Conservation (phyloP, 2,888 invertebrate species). For the Zaprionus bogoriensis region DNA sequence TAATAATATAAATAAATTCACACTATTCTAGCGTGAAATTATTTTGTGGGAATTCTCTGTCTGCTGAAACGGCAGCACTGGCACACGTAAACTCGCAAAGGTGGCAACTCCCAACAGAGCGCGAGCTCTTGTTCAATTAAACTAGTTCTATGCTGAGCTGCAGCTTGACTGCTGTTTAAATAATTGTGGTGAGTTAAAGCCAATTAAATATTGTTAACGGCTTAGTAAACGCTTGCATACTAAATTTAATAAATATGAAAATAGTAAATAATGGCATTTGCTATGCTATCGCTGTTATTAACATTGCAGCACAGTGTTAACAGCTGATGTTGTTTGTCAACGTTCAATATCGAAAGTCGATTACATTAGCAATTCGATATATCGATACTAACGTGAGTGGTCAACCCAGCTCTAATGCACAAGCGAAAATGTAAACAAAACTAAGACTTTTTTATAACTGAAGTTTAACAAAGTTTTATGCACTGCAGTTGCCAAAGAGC, state of each 20-base stretch:
- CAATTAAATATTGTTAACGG: too few relatives aligned
- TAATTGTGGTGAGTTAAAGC: background rate
- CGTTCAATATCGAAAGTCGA: too few relatives aligned
- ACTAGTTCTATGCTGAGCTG: slow-evolving; percentile 2
- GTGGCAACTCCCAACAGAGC: background rate
- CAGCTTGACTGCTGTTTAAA: slow-evolving; percentile 1
- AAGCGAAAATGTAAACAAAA: slow-evolving; percentile 15
- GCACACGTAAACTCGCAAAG: too few relatives aligned
- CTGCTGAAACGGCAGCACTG: too few relatives aligned
- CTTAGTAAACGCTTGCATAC: too few relatives aligned
- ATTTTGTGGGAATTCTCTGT: background rate
- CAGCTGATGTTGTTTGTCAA: background rate
- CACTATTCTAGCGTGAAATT: background rate
- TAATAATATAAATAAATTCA: background rate
- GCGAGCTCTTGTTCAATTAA: background rate
- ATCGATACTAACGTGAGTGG: too few relatives aligned
- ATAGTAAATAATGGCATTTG: background rate
- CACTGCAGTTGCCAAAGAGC: background rate
- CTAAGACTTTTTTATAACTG: background rate
- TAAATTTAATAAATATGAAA: background rate
- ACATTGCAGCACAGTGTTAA: background rate
- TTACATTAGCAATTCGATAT: too few relatives aligned
- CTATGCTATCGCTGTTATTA: background rate
- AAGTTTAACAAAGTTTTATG: background rate
- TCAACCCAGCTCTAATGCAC: too few relatives aligned